Evolutionary conservation across 1,140 invertebrate genomes (phyloP), one percentile per base, ranked within the genome.

Genomic region (Drosophila saltans): DNA sequence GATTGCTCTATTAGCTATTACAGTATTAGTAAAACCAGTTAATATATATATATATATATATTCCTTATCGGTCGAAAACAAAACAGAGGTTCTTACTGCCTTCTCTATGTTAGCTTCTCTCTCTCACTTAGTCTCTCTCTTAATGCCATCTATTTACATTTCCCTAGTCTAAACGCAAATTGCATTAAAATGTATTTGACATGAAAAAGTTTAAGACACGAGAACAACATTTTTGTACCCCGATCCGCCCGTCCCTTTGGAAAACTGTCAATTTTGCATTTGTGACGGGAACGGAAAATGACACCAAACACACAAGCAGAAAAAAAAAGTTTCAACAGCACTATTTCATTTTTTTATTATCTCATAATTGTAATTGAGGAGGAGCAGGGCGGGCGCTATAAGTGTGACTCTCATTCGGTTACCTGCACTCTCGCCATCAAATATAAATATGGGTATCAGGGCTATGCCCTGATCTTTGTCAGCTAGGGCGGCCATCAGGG

Each of bases 381-480:
- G 61, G 24, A 26, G 61, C 36, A 48, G 8, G 6, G n/a, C 30
- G 28, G 7, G 5, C 33, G 39, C n/a, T 68, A 69, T 16, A 16
- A 33, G 2, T 57, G 8, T 39, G 26, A 3, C 6, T 28, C 11
- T 43, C 28, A 11, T 10, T 1, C 6, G 61, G 90, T 89, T 88
- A 95, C 94, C 94, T 86, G 95, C 95, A 70, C 94, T 95, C 90
- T 95, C 94, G 58, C 95, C 95, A 92, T 96, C 95, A 86, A 96
- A 96, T 62, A 96, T 95, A 79, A 96, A 96, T 1, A 96, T 82
- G 0, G 95, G 94, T 72, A 95, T 94, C 71, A 95, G 92, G 0
- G 93, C 79, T 24, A 80, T 62, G n/a, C 72, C 88, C 24, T 80
- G 92, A 39, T 91, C 80, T 64, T 80, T 85, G 59, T 94, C 93